Evolutionary conservation across 2,888 invertebrate genomes (phyloP).

Genomic region (Cataglyphis cursor): DNA sequence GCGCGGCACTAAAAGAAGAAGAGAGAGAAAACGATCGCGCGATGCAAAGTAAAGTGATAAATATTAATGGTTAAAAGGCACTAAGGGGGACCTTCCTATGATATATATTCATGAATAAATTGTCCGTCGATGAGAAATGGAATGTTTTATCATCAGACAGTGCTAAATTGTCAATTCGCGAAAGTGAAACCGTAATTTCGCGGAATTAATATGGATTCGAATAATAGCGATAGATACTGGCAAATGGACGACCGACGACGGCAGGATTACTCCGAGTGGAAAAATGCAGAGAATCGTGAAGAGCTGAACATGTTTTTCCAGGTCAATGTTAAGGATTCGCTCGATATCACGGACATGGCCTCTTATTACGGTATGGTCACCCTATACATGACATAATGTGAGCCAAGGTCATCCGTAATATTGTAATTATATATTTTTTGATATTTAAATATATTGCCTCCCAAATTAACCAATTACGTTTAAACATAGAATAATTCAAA

Average conservation of each 20-base stretch:
- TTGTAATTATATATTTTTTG: no score
- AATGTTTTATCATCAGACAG: background rate
- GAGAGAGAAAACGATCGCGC: background rate
- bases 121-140: background rate
- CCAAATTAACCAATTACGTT: background rate
- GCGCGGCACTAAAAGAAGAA: background rate
- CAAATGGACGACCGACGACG: background rate
- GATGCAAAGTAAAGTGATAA: conserved; percentile 1
- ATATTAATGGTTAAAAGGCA: background rate
- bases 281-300: background rate
- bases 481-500: background rate
- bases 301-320: background rate
- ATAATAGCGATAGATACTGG: background rate
- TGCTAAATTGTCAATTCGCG: no score
- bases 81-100: background rate
- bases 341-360: background rate
- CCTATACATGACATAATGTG: background rate
- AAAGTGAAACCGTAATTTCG: background rate
- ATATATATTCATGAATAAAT: background rate
- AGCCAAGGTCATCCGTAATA: background rate
- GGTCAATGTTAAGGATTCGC: background rate
- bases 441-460: no score
- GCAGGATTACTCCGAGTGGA: background rate
- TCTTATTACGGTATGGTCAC: background rate
- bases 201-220: background rate